phyloP scores from a whole-genome alignment of 1,140 invertebrate genomes.

The Drosophila oshimai region DNA sequence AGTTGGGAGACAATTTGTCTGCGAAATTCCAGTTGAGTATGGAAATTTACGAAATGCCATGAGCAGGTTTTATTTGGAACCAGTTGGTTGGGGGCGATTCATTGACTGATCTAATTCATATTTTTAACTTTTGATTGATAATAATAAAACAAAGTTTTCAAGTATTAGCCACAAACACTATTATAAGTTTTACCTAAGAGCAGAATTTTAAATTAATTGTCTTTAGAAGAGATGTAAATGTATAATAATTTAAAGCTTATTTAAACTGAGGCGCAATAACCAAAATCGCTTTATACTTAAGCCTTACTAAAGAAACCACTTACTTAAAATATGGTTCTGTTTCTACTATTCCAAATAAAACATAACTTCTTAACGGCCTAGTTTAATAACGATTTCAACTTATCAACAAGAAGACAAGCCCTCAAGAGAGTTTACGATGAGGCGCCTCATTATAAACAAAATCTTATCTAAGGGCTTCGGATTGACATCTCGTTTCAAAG shows the following conservation, averaged over 20 bases:
- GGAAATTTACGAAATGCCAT: constrained; percentile 34
- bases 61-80: constrained; percentile 19
- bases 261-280: too few relatives aligned
- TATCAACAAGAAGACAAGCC: not conserved
- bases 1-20: constrained; percentile 25
- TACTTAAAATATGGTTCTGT: not conserved
- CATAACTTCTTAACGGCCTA: not conserved
- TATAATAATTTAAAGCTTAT: too few relatives aligned
- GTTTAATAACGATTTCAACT: not conserved
- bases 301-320: not conserved
- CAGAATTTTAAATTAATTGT: too few relatives aligned
- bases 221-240: too few relatives aligned
- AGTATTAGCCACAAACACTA: too few relatives aligned
- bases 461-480: not conserved
- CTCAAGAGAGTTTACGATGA: constrained; percentile 3
- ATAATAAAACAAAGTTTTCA: not conserved
- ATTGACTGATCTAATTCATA: constrained; percentile 8
- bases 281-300: too few relatives aligned
- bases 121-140: not conserved
- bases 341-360: not conserved
- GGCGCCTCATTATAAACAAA: not conserved
- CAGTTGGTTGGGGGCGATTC: not conserved
- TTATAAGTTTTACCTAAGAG: too few relatives aligned
- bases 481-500: not conserved
- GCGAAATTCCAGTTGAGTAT: constrained; percentile 34